phyloP scores from a whole-genome alignment of 2,888 invertebrate species.

The Drosophila ochracea region DNA sequence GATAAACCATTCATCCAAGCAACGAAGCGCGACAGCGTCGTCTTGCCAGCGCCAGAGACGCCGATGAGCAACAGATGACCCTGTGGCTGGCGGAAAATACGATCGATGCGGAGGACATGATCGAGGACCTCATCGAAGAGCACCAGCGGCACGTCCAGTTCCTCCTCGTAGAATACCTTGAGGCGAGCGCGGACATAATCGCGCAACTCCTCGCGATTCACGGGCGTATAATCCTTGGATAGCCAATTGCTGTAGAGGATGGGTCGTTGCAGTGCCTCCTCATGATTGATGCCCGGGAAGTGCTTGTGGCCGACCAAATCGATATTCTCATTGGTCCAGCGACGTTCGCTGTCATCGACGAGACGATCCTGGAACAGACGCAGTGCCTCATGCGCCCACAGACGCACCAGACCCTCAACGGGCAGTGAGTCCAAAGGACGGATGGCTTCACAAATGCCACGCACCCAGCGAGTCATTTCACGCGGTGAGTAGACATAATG shows the following conservation, averaged over 20 bases:
- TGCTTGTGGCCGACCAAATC: slow-evolving; percentile 96
- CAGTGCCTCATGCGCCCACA: slow-evolving; percentile 99
- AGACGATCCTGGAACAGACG: slow-evolving; percentile 98
- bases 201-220: slow-evolving; percentile 96
- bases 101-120: slow-evolving; percentile 98
- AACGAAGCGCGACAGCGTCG: slow-evolving; percentile 99
- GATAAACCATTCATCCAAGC: slow-evolving; percentile 99
- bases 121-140: slow-evolving; percentile 99
- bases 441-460: slow-evolving; percentile 99
- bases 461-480: slow-evolving; percentile 99
- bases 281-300: slow-evolving; percentile 95
- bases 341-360: slow-evolving; percentile 96
- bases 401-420: slow-evolving; percentile 97
- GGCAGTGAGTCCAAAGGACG: slow-evolving; percentile 96
- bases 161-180: slow-evolving; percentile 99
- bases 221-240: slow-evolving; percentile 98
- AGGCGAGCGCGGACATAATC: slow-evolving; percentile 98
- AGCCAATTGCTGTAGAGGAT: slow-evolving; percentile 99
- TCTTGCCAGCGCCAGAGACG: slow-evolving; percentile 99
- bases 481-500: slow-evolving; percentile 99
- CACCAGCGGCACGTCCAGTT: slow-evolving; percentile 98
- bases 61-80: slow-evolving; percentile 99
- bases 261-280: slow-evolving; percentile 95
- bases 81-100: slow-evolving; percentile 99
- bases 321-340: slow-evolving; percentile 99